These are phyloP conservation scores for Yponomeuta plumbellus DNA, from an alignment of 2,888 invertebrate species.

Conservation along the genomic window DNA sequence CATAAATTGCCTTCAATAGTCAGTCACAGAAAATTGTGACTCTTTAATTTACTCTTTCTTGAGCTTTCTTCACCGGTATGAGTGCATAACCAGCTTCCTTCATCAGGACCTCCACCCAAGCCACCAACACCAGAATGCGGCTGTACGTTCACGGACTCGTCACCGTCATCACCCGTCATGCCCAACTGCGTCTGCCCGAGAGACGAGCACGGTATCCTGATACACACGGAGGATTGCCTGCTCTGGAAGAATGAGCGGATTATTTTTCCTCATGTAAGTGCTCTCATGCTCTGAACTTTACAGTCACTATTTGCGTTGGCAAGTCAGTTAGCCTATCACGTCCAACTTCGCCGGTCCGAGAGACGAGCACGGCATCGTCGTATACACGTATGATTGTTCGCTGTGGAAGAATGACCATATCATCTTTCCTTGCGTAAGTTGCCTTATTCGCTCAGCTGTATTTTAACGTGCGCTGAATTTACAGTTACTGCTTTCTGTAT, in stretches of 20 bases:
- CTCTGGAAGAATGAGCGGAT: constrained; percentile 52
- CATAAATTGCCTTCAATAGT: no score
- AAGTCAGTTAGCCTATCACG: background rate
- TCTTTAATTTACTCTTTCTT: no score
- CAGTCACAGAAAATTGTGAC: no score
- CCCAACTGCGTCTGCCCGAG: constrained; percentile 48
- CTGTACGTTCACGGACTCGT: constrained; percentile 37
- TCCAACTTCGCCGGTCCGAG: no score
- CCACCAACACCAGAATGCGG: background rate
- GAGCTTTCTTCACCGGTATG: no score
- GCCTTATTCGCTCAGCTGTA: no score
- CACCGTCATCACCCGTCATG: constrained; percentile 27
- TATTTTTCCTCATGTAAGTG: constrained; percentile 38
- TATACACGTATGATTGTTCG: no score
- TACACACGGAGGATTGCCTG: constrained; percentile 50
- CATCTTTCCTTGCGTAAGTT: no score
- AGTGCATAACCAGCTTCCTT: background rate
- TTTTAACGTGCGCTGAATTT: no score
- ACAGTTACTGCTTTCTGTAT: no score
- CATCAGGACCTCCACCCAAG: background rate
- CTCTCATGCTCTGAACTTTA: background rate
- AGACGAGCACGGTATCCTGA: constrained; percentile 48
- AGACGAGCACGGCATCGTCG: no score
- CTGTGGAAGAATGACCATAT: no score
- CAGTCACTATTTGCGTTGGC: background rate